A percentile compares a stretch with the other conserved stretches of the same genome.
Evolutionary conservation across 2,888 invertebrate species (phyloP).

Genomic region (Julus scanicus): DNA sequence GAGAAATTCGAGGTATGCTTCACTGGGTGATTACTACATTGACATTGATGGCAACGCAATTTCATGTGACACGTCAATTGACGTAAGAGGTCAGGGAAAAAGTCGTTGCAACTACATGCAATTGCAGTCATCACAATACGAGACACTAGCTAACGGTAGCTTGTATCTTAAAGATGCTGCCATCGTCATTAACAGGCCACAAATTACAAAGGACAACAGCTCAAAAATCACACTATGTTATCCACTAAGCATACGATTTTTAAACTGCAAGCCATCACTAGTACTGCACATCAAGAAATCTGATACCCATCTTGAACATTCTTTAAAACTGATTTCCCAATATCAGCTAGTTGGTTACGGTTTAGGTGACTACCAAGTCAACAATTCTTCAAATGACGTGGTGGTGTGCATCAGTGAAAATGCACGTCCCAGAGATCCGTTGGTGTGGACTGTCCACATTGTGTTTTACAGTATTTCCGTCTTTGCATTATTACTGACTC

Average conservation of each 20-base stretch:
- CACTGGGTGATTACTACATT: conserved; percentile 39
- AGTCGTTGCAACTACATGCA: neutral
- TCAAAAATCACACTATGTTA: neutral
- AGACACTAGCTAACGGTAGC: neutral
- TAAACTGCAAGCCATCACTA: neutral
- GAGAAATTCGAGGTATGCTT: neutral
- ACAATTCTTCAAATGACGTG: neutral
- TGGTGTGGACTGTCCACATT: neutral
- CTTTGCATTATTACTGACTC: neutral
- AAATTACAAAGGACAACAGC: neutral
- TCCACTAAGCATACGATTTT: neutral
- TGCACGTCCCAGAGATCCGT: neutral
- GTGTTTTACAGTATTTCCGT: conserved; percentile 45
- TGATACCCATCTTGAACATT: neutral
- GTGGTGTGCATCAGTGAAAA: neutral
- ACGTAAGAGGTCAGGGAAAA: neutral
- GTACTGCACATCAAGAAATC: neutral
- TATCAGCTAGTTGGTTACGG: neutral
- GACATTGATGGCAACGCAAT: neutral
- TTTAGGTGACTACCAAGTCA: conserved; percentile 16
- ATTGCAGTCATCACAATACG: neutral
- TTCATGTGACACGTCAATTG: conserved; percentile 12
- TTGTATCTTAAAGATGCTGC: neutral
- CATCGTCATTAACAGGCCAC: neutral
- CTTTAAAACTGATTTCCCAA: neutral